Percentiles rank a stretch among this genome's conserved stretches.
Evolutionary conservation across 2,797 vertebrate genomes (phyloP).

Genomic region (Danio jaintianensis): DNA sequence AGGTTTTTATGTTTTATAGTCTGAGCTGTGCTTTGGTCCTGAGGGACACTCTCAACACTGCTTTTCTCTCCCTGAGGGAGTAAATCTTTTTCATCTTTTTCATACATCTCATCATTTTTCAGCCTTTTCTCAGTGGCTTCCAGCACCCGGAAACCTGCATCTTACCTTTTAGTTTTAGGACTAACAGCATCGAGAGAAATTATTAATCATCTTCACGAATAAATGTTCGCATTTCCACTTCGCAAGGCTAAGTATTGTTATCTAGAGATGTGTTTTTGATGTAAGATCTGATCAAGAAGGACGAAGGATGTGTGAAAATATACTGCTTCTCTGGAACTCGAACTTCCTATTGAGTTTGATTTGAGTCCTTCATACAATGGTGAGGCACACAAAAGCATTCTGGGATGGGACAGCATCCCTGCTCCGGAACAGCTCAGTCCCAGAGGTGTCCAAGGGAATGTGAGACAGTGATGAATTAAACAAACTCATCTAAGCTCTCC

Average conservation of each 20-base stretch:
- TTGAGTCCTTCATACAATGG: not conserved
- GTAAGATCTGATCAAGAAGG: slow-evolving; percentile 11
- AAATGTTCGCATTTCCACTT: not conserved
- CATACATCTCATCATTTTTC: slow-evolving; percentile 61
- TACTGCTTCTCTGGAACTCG: not conserved
- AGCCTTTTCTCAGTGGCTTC: slow-evolving; percentile 32
- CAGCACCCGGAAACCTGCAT: slow-evolving; percentile 29
- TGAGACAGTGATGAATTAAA: slow-evolving; percentile 61
- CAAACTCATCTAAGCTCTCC: slow-evolving; percentile 57
- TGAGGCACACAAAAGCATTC: slow-evolving; percentile 41
- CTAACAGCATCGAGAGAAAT: not conserved
- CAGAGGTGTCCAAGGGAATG: slow-evolving; percentile 53
- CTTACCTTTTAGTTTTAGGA: slow-evolving; percentile 15
- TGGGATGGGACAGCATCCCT: slow-evolving; percentile 27
- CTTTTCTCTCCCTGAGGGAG: slow-evolving; percentile 67
- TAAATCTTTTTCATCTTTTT: slow-evolving; percentile 58
- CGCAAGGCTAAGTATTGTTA: not conserved
- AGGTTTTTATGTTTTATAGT: slow-evolving; percentile 44
- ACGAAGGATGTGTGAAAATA: not conserved
- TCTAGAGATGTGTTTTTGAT: not conserved
- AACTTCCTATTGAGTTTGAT: slow-evolving; percentile 25
- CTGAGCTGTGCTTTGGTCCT: slow-evolving; percentile 58
- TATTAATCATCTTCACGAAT: slow-evolving; percentile 8
- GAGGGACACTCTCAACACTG: slow-evolving; percentile 69
- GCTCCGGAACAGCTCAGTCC: slow-evolving; percentile 44